Evolutionary conservation across 2,797 vertebrate genomes (phyloP).

Genomic region (Protosalanx chinensis): DNA sequence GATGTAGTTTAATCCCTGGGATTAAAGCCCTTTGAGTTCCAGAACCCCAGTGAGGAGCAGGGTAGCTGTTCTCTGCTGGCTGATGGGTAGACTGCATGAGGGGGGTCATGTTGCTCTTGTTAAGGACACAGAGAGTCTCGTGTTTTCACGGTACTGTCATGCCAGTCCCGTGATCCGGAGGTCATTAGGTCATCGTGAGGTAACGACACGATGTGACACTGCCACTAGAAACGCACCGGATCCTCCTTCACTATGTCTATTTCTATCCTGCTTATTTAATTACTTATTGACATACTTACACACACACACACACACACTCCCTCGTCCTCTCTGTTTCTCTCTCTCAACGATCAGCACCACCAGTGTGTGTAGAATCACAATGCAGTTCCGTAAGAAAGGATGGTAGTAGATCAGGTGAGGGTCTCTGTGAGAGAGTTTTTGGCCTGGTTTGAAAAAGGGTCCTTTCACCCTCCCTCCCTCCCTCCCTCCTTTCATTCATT

Average conservation of each 20-base stretch:
- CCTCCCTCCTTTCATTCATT: too few relatives aligned
- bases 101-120: slow-evolving; percentile 54
- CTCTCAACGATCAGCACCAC: not conserved
- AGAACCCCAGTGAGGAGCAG: slow-evolving; percentile 15
- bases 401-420: not conserved
- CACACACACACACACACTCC: not conserved
- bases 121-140: slow-evolving; percentile 35
- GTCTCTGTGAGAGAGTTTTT: not conserved
- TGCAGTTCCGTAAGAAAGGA: not conserved
- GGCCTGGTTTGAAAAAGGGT: not conserved
- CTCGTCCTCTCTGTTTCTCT: not conserved
- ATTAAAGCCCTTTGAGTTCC: slow-evolving; percentile 60
- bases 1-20: slow-evolving; percentile 59
- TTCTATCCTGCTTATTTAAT: too few relatives aligned
- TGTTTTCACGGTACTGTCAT: slow-evolving; percentile 35
- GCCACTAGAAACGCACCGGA: not conserved
- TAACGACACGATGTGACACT: too few relatives aligned
- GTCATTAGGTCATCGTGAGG: slow-evolving; percentile 25
- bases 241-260: too few relatives aligned
- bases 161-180: slow-evolving; percentile 20
- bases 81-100: not conserved
- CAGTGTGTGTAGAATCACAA: not conserved
- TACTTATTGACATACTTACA: not conserved
- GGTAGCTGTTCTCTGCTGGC: slow-evolving; percentile 38
- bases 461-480: not conserved